A percentile compares a stretch with the other conserved stretches of the same genome.
Evolutionary conservation across 2,888 invertebrate species (phyloP).

Genomic region (Cylloceria caligata): DNA sequence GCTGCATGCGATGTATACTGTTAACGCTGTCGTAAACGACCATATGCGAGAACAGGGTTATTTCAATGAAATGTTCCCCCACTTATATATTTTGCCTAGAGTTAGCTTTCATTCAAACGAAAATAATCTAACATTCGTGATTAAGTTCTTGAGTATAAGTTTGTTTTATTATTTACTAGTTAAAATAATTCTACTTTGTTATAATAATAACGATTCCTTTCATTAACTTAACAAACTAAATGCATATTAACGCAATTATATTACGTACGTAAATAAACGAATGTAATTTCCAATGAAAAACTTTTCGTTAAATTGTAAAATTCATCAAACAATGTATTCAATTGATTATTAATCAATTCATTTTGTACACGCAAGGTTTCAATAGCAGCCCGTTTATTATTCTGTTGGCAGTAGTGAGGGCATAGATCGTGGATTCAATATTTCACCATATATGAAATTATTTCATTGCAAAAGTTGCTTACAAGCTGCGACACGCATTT

Average conservation of each 20-base stretch:
- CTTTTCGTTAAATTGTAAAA: background rate
- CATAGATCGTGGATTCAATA: too few relatives aligned
- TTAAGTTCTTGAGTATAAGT: background rate
- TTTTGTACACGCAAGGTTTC: background rate
- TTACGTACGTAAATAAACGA: background rate
- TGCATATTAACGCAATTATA: background rate
- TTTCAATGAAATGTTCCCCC: background rate
- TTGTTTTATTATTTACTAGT: background rate
- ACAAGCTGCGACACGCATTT: too few relatives aligned
- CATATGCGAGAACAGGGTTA: background rate
- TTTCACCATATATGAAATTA: too few relatives aligned
- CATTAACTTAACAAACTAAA: background rate
- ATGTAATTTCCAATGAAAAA: background rate
- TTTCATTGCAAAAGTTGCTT: too few relatives aligned
- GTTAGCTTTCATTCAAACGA: background rate
- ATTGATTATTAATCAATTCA: background rate
- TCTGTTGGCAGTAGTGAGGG: background rate
- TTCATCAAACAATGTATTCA: background rate
- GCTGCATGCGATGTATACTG: background rate
- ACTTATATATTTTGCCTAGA: background rate
- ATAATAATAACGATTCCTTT: background rate
- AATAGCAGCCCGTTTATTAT: background rate
- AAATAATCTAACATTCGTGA: background rate
- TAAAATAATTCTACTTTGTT: background rate
- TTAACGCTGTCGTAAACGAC: background rate